Evolutionary conservation across 1,140 invertebrate genomes (phyloP), one percentile per base, ranked within the genome.

Genomic region (Aphaenogaster ashmeadi): DNA sequence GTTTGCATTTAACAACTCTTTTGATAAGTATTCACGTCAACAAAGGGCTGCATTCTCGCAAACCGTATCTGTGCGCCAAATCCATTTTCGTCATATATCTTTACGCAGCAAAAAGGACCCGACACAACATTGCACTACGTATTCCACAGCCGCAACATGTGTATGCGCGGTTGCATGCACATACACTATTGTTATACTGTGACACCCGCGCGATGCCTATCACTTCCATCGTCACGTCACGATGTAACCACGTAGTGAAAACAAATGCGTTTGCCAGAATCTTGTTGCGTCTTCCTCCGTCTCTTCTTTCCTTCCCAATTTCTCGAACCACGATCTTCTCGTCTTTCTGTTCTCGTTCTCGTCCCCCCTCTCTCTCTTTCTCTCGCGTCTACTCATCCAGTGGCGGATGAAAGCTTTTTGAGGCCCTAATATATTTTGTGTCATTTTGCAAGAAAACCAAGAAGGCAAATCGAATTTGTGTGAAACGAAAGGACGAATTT

Each of bases 211-310:
- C 69, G 72, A 75, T 50, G 80, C 69, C 80, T 84, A 84, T 84
- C 80, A 84, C 80, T 84, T 74, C 69, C 80, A 84, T 84, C 80
- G 54, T 74, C 80, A 84, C 69, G 80, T 84, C 80, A 84, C 69
- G 71, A 62, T 75, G 80, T 84, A 84, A 75, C 80, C 80, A 21
- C 80, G 27, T 75, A 84, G 54, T 56, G 80, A 84, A 83, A 84
- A 84, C 80, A 84, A 84, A 84, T 74, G 69, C 80, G 80, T 84
- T 60, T 60, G 80, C 80, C 80, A 74, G 54, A 84, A 84, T 84
- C 80, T 84, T 69, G 69, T 84, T 84, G 69, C 7, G 21, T 75
- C 41, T 84, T 47, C 50, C 54, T 38, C 47, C 11, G 18, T 36
- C 50, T 75, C 80, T 75, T 75, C 52, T 83, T 74, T 47, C 36